Evolutionary conservation across 2,797 vertebrate genomes (phyloP).

Genomic region (Pyrocephalus nanus): DNA sequence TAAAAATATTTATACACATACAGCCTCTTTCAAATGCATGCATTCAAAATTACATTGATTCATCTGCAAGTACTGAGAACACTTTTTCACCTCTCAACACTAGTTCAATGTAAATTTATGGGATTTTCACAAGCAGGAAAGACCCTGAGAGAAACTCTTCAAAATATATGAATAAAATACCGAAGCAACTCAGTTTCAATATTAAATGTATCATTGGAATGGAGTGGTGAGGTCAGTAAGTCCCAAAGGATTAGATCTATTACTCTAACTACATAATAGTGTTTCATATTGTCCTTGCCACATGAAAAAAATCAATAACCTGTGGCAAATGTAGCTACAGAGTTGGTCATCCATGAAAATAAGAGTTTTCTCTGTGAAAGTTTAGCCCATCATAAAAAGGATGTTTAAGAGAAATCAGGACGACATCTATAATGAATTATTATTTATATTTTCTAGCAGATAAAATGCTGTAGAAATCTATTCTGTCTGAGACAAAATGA

Average conservation of each 20-base stretch:
- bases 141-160: slow-evolving; percentile 65
- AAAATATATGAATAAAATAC: slow-evolving; percentile 67
- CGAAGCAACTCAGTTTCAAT: slow-evolving; percentile 10
- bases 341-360: slow-evolving; percentile 14
- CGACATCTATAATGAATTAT: slow-evolving; percentile 12
- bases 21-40: not conserved
- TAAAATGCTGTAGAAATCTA: slow-evolving; percentile 12
- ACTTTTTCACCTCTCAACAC: not conserved
- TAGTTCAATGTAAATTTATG: slow-evolving; percentile 43
- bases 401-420: slow-evolving; percentile 23
- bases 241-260: slow-evolving; percentile 26
- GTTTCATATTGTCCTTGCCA: not conserved
- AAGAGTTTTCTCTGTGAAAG: not conserved
- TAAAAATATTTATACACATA: not conserved
- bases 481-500: not conserved
- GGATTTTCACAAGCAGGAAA: slow-evolving; percentile 56
- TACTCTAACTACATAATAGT: not conserved
- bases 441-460: slow-evolving; percentile 12
- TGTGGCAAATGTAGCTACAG: not conserved
- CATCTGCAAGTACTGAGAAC: not conserved
- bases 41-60: not conserved
- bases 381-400: slow-evolving; percentile 6
- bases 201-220: slow-evolving; percentile 48
- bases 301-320: slow-evolving; percentile 3
- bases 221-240: slow-evolving; percentile 9